A percentile compares a stretch with the other conserved stretches of the same genome.
phyloP scores from a whole-genome alignment of 2,113 vertebrate genomes.

The Phaetusa simplex region DNA sequence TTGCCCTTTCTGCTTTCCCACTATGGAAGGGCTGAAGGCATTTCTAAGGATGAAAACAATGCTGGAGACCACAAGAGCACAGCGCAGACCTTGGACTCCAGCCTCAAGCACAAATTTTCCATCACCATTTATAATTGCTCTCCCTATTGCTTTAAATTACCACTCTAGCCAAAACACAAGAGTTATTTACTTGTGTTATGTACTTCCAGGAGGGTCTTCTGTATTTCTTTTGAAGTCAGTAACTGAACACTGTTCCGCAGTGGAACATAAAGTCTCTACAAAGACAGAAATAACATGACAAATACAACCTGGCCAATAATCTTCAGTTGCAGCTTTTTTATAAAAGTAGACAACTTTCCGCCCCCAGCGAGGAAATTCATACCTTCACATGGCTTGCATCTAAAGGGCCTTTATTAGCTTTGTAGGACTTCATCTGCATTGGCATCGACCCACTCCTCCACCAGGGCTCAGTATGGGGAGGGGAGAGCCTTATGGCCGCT shows the following conservation, averaged over 20 bases:
- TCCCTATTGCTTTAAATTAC: not conserved
- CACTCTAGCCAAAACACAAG: not conserved
- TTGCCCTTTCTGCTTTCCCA: not conserved
- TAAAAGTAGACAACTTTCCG: not conserved
- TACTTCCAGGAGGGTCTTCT: not conserved
- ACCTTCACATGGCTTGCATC: not conserved
- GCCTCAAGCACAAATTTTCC: not conserved
- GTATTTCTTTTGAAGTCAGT: not conserved
- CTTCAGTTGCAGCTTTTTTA: not conserved
- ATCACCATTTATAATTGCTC: not conserved
- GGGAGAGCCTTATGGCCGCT: fast-evolving
- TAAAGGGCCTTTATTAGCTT: not conserved
- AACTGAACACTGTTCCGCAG: not conserved
- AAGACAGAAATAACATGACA: not conserved
- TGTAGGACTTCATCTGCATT: not conserved
- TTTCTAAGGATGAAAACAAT: not conserved
- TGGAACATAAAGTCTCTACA: not conserved
- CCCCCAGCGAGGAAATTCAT: not conserved
- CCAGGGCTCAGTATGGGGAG: not conserved
- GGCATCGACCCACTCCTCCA: not conserved
- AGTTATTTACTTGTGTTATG: not conserved
- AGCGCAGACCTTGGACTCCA: not conserved
- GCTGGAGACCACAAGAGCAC: not conserved
- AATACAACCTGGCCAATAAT: not conserved
- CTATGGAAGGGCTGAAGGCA: not conserved